Evolutionary conservation across 2,888 invertebrate species (phyloP).

Genomic region (Epistrophella euchroma): DNA sequence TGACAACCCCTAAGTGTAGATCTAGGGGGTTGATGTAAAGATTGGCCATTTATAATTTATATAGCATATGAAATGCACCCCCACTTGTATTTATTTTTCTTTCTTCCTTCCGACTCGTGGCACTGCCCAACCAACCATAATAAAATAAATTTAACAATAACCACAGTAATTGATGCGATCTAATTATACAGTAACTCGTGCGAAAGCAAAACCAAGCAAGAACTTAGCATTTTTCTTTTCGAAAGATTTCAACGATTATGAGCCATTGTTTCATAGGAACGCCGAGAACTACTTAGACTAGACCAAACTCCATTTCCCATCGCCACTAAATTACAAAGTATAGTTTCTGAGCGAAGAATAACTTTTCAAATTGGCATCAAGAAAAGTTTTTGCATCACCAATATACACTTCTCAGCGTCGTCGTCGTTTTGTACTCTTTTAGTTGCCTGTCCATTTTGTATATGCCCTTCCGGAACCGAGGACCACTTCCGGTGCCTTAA

Average conservation of each 20-base stretch:
- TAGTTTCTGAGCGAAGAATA: constrained; percentile 15
- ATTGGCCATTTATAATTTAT: not conserved
- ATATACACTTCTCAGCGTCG: not conserved
- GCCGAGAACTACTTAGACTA: not conserved
- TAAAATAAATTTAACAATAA: constrained; percentile 60
- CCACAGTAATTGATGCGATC: constrained; percentile 56
- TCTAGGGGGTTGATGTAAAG: not conserved
- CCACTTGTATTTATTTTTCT: not conserved
- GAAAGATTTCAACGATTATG: constrained; percentile 48
- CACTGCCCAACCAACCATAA: constrained; percentile 43
- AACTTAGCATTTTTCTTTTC: constrained; percentile 26
- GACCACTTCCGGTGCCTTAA: constrained; percentile 63
- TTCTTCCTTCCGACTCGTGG: not conserved
- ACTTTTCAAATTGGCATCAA: constrained; percentile 59
- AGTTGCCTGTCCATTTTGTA: not conserved
- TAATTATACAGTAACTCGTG: constrained; percentile 55
- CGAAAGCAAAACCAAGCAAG: constrained; percentile 2
- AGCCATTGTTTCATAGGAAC: constrained; percentile 28
- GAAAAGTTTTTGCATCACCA: constrained; percentile 59
- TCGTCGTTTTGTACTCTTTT: constrained; percentile 2
- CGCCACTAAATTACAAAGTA: constrained; percentile 29
- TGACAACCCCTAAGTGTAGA: not conserved
- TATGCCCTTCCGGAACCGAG: constrained; percentile 42
- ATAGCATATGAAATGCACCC: not conserved
- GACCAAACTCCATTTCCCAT: not conserved